Percentiles rank a stretch among this genome's conserved stretches.
Conservation (phyloP, 2,113 vertebrate genomes). For the Plecotus auritus region DNA sequence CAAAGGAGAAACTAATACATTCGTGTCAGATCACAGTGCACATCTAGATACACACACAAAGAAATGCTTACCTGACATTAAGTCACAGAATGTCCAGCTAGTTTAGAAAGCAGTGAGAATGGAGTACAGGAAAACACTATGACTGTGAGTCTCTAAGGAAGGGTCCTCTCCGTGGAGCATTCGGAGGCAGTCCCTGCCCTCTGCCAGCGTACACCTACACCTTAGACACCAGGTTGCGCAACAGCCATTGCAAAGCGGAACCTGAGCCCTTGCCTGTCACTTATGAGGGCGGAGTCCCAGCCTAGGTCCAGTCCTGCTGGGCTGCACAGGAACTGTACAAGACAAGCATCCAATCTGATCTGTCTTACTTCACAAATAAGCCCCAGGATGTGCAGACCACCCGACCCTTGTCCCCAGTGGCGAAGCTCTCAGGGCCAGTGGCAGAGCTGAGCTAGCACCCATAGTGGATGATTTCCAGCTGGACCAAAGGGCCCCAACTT, state of each 20-base stretch:
- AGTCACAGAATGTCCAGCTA: background rate
- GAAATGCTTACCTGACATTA: constrained; percentile 69
- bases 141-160: background rate
- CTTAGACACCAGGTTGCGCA: background rate
- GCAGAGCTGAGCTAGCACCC: background rate
- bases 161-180: background rate
- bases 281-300: background rate
- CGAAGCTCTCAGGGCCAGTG: too few relatives aligned
- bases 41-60: constrained; percentile 42
- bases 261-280: background rate
- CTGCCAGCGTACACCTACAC: background rate
- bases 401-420: background rate
- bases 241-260: background rate
- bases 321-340: background rate
- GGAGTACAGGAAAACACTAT: background rate
- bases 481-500: background rate
- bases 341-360: background rate
- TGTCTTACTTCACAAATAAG: background rate
- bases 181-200: background rate
- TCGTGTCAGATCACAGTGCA: constrained; percentile 60
- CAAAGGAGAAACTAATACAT: constrained; percentile 59
- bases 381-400: background rate
- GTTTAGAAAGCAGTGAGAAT: background rate
- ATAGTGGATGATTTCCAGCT: background rate
- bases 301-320: background rate